Base-by-base conservation (phyloP, 2,888 invertebrate species). In the Melieria omissa region DNA sequence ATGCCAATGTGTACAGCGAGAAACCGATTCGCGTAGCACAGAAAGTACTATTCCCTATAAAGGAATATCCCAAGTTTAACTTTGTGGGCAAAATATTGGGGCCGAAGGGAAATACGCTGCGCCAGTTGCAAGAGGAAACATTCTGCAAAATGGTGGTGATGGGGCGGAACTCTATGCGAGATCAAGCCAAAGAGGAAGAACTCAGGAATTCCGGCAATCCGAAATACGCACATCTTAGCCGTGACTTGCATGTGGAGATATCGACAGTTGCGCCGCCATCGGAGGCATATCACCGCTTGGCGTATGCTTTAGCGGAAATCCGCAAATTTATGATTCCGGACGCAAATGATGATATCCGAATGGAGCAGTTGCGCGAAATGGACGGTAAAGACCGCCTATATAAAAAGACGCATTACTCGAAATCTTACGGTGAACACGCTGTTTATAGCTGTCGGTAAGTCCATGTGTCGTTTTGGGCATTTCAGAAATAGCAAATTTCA, bases 91-190 rank as follows among this genome's bases (percentile, higher is more conserved):
- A 97, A 87, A 91, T 97, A 76, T 89, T 97, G 79, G 97, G 97
- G 0, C 97, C 97, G 9, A 97, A 96, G 86, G 97, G 97, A 49
- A 96, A 95, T 87, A 96, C 97, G 0, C 86, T 97, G 81, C 96
- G 96, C 84, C 90, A 96, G 77, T 89, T 97, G 54, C 97, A 97
- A 86, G 96, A 97, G 83, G 96, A 96, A 85, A 97, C 97, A 0
- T 95, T 96, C 91, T 96, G 96, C 84, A 97, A 96, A 89, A 97
- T 97, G 95, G 95, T 97, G 4, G 95, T 97, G 5, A 89, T 97
- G 67, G 97, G 97, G 0, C 90, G 94, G 77, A 97, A 97, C 9
- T 97, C 97, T 3, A 97, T 97, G 96, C 93, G 95, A 82, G 97
- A 97, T 84, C 92, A 96, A 80, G 93, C 93, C 81, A 97, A 97